Conservation (phyloP, 2,113 vertebrate species). For the Fulmarus glacialis region DNA sequence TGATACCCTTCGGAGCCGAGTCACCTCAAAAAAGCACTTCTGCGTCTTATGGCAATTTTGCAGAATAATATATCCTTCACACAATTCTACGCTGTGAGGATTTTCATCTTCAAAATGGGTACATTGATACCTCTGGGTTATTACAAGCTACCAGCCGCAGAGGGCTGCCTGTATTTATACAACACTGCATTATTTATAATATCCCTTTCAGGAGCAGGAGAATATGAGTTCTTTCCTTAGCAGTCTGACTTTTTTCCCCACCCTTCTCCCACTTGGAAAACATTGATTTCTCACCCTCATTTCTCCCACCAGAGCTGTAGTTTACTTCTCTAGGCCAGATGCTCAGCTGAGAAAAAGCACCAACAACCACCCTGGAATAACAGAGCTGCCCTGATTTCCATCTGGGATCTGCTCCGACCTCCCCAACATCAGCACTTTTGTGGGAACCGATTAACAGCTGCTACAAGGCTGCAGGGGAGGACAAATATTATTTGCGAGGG, state of each 20-base stretch:
- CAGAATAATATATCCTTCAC: background rate
- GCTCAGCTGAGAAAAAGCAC: background rate
- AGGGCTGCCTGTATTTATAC: conserved; percentile 31
- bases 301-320: background rate
- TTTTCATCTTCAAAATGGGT: conserved; percentile 52
- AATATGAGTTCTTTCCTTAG: background rate
- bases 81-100: background rate
- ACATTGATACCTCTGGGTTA: conserved; percentile 43
- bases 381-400: background rate
- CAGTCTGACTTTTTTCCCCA: background rate
- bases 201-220: conserved; percentile 15
- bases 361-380: background rate
- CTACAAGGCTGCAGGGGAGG: background rate
- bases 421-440: background rate
- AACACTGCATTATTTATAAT: conserved; percentile 37
- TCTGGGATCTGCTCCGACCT: background rate
- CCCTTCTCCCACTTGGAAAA: background rate
- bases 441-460: background rate
- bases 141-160: background rate
- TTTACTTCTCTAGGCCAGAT: background rate
- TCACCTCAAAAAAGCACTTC: background rate
- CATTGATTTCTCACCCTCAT: background rate
- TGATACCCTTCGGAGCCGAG: background rate
- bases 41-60: background rate
- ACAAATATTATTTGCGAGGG: background rate